Conservation (phyloP, 2,797 vertebrate genomes). For the Pseudotriccus pelzelni region DNA sequence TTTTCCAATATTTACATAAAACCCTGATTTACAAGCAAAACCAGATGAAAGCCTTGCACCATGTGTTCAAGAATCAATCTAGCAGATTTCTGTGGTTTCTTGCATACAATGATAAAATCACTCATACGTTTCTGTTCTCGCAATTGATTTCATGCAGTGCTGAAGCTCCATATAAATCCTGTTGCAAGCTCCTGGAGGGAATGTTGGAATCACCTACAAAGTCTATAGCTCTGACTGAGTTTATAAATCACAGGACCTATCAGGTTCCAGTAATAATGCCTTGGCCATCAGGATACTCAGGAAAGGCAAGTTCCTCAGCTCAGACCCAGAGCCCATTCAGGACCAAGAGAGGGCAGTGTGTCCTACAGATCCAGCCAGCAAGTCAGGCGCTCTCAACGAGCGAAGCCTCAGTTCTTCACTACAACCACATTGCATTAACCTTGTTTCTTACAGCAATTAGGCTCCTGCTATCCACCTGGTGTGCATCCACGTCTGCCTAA, state of each 20-base stretch:
- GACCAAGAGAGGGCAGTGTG: slow-evolving; percentile 46
- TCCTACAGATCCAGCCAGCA: neutral
- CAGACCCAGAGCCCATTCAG: neutral
- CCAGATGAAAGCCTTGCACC: neutral
- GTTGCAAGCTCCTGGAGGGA: neutral
- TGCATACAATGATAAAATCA: neutral
- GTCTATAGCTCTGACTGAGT: neutral
- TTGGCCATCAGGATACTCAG: neutral
- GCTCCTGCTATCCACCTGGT: neutral
- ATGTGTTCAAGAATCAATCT: neutral
- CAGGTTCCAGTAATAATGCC: neutral
- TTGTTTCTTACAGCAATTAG: neutral
- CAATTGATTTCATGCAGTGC: neutral
- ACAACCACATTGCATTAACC: neutral
- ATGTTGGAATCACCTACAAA: neutral
- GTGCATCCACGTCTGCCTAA: neutral
- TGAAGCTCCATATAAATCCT: neutral
- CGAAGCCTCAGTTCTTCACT: neutral
- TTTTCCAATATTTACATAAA: neutral
- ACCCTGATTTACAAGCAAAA: neutral
- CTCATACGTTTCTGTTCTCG: neutral
- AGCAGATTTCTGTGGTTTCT: neutral
- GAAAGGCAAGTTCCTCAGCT: neutral
- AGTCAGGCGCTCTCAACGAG: neutral
- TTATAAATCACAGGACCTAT: neutral